These are phyloP conservation scores for Nymphicus hollandicus DNA, from an alignment of 2,113 vertebrate species.

Conservation along the genomic window DNA sequence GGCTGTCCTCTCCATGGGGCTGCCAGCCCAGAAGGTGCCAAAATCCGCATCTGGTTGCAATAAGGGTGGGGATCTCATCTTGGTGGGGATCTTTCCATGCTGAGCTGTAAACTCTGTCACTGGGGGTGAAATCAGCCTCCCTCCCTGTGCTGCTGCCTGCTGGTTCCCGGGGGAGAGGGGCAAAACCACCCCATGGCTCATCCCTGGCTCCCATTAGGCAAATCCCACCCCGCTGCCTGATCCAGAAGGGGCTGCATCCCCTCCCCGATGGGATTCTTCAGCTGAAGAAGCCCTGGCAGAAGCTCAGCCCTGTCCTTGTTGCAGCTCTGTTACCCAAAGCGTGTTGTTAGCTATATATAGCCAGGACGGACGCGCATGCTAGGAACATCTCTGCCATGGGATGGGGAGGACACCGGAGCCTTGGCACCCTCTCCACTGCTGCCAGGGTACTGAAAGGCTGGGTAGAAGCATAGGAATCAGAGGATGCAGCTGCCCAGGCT, in stretches of 20 bases:
- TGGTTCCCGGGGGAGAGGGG: background rate
- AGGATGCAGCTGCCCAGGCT: background rate
- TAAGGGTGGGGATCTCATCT: conserved; percentile 14
- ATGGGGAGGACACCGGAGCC: rapidly evolving
- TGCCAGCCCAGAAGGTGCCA: background rate
- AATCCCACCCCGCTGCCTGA: background rate
- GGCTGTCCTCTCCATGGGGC: background rate
- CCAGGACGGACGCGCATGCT: background rate
- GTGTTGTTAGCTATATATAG: background rate
- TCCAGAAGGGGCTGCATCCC: rapidly evolving
- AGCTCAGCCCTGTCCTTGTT: background rate
- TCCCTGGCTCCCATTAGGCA: background rate
- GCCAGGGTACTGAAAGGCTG: background rate
- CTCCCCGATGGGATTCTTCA: background rate
- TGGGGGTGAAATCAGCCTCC: conserved; percentile 34
- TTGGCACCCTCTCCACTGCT: background rate
- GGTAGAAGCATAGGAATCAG: background rate
- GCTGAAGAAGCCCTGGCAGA: background rate
- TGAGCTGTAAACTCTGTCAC: background rate
- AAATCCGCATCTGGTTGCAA: background rate
- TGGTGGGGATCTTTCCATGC: conserved; percentile 19
- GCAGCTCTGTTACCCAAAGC: background rate
- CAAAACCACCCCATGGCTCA: background rate
- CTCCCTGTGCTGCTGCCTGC: background rate
- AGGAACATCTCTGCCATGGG: background rate